phyloP scores from a whole-genome alignment of 2,113 vertebrate species.

The Chelonoidis abingdonii region DNA sequence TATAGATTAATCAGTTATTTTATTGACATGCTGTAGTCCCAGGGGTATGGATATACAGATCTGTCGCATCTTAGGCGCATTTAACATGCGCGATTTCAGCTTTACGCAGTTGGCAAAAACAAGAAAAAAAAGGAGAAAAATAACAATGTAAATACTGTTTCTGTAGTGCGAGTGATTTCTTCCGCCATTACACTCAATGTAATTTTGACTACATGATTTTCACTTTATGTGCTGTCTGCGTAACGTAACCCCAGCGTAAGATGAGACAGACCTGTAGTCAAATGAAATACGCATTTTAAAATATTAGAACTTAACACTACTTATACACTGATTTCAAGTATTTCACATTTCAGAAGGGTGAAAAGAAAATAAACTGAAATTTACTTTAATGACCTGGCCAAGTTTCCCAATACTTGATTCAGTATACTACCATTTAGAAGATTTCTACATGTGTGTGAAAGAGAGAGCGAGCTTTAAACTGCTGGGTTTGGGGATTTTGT shows the following conservation, averaged over 20 bases:
- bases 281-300: background rate
- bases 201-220: too few species aligned
- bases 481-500: background rate
- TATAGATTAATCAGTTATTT: background rate
- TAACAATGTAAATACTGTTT: too few species aligned
- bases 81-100: too few species aligned
- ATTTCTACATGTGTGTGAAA: background rate
- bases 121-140: too few species aligned
- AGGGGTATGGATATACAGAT: background rate
- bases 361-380: background rate
- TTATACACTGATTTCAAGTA: background rate
- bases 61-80: too few species aligned
- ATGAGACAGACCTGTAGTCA: background rate
- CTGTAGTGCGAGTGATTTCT: too few species aligned
- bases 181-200: too few species aligned
- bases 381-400: background rate
- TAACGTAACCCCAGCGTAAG: too few species aligned
- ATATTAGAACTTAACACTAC: background rate
- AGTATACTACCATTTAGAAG: background rate
- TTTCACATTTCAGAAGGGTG: background rate
- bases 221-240: too few species aligned
- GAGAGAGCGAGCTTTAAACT: background rate
- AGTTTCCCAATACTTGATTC: background rate
- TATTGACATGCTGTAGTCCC: background rate
- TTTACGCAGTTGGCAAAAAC: too few species aligned